Evolutionary conservation across 2,797 vertebrate species (phyloP).

Genomic region (Somateria mollissima): DNA sequence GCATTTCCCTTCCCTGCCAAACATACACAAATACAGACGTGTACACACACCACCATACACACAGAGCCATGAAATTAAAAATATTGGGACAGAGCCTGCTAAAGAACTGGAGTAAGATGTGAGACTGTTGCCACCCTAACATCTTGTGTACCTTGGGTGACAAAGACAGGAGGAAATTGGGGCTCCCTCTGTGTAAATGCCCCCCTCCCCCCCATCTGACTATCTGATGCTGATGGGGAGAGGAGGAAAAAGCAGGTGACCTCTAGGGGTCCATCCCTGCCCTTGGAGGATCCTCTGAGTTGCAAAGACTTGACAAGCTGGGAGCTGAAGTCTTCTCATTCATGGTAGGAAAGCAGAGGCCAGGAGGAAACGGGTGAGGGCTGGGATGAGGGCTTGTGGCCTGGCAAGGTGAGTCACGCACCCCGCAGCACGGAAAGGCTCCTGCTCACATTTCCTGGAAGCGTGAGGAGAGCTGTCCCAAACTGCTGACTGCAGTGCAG

Average conservation of each 20-base stretch:
- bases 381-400: background rate
- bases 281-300: background rate
- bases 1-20: background rate
- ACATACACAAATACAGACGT: background rate
- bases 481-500: background rate
- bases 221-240: background rate
- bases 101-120: background rate
- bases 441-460: background rate
- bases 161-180: background rate
- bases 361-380: background rate
- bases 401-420: background rate
- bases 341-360: background rate
- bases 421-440: background rate
- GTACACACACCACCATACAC: fast-evolving
- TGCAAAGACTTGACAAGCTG: background rate
- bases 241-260: background rate
- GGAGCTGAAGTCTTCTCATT: background rate
- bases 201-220: fast-evolving
- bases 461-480: fast-evolving
- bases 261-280: background rate
- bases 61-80: background rate
- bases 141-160: background rate
- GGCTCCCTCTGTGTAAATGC: fast-evolving
- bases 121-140: background rate
- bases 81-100: background rate